Evolutionary conservation across 2,888 invertebrate genomes (phyloP), one percentile per base, ranked within the genome.

Genomic region (Mythimna albipuncta): DNA sequence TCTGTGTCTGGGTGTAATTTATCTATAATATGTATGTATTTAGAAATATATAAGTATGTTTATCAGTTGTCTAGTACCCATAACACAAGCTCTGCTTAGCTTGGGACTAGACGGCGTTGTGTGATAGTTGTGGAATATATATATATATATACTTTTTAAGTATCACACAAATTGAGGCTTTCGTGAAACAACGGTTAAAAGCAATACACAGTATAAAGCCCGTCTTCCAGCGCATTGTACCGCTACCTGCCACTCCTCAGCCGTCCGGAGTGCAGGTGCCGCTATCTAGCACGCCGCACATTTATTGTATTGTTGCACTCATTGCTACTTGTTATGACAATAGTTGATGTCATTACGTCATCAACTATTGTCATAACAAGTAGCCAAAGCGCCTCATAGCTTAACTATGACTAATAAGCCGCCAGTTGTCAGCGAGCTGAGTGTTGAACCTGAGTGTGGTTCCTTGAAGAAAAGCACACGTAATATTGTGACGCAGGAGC

Each of bases 311-410:
- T n/a, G 16, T 11, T 7, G 16, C 7, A 32, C 61, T 63, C 35
- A 59, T n/a, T n/a, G n/a, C n/a, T n/a, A n/a, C n/a, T n/a, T n/a
- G n/a, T n/a, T n/a, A n/a, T n/a, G n/a, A n/a, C n/a, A n/a, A n/a
- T n/a, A n/a, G n/a, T n/a, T n/a, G n/a, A n/a, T n/a, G n/a, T n/a
- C n/a, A n/a, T 64, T 54, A 57, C 54, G 55, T 41, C 64, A 52
- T 68, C 55, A 59, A 16, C 55, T 44, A 76, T 69, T 65, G 69
- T 64, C 54, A 47, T 13, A 47, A 47, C 2, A 16, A 41, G 13
- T 32, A 32, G 10, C 9, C 21, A n/a, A 41, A 58, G 52, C 47
- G 35, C 19, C 52, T 16, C 13, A n/a, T 35, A n/a, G 44, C 38
- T 3, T 11, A 52, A 44, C 26, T 59, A 21, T 16, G 47, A 9